Evolutionary conservation across 2,888 invertebrate species (phyloP).

Genomic region (Stomorhina lunata): DNA sequence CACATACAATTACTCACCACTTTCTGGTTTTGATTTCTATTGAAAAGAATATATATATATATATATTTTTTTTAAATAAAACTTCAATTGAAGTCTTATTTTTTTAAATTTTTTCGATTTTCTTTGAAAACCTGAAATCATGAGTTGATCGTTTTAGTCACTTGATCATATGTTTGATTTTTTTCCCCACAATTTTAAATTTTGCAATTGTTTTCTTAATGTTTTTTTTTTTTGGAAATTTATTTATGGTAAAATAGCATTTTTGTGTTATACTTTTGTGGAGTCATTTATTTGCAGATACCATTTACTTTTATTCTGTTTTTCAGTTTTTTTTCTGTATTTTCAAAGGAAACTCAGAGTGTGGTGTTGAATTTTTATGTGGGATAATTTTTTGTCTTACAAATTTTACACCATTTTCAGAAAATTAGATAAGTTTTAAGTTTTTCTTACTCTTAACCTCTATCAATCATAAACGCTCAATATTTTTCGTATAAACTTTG

Average conservation of each 20-base stretch:
- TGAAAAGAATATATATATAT: background rate
- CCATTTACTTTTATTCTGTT: background rate
- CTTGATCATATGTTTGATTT: background rate
- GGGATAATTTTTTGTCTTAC: background rate
- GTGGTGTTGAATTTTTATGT: conserved; percentile 13
- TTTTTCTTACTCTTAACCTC: too few relatives aligned
- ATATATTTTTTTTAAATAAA: background rate
- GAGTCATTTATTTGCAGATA: background rate
- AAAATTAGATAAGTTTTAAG: too few relatives aligned
- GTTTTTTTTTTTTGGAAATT: background rate
- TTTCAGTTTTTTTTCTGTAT: background rate
- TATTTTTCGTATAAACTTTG: too few relatives aligned
- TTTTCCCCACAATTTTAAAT: conserved; percentile 8
- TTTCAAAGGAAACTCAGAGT: background rate
- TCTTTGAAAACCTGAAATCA: background rate
- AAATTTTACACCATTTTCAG: background rate
- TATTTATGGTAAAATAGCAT: conserved; percentile 15
- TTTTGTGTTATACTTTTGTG: background rate
- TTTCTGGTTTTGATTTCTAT: too few relatives aligned
- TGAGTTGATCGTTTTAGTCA: background rate
- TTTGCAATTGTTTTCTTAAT: background rate
- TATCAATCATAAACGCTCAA: too few relatives aligned
- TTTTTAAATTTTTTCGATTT: background rate
- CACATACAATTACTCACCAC: conserved; percentile 40
- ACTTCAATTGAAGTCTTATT: conserved; percentile 17